phyloP scores from a whole-genome alignment of 2,797 vertebrate genomes.

The Gallirallus australis region DNA sequence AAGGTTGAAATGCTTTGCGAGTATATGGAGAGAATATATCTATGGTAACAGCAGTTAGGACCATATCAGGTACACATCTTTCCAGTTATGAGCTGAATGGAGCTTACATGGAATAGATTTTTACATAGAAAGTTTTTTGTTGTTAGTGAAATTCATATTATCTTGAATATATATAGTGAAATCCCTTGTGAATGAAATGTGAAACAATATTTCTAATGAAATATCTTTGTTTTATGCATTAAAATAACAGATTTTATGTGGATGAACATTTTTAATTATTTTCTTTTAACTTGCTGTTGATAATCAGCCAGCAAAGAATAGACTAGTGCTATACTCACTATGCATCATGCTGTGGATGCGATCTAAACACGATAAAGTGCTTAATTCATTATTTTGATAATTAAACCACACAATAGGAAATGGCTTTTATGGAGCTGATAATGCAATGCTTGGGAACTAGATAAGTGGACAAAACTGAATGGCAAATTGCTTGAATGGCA shows the following conservation, averaged over 20 bases:
- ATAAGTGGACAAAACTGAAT: not conserved
- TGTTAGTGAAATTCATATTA: not conserved
- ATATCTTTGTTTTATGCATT: not conserved
- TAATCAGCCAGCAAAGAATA: not conserved
- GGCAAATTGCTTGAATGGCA: not conserved
- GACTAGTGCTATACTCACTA: not conserved
- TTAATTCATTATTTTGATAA: not conserved
- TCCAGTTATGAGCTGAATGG: not conserved
- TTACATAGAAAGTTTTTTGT: not conserved
- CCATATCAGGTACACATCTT: not conserved
- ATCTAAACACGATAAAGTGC: not conserved
- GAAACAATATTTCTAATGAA: not conserved
- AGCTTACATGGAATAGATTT: not conserved
- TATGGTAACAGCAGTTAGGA: not conserved
- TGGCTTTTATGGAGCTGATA: not conserved
- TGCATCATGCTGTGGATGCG: not conserved
- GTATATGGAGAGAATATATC: not conserved
- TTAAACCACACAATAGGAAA: not conserved
- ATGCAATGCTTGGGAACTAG: not conserved
- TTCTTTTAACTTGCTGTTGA: not conserved
- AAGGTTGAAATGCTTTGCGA: not conserved
- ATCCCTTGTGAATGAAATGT: not conserved
- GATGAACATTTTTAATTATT: not conserved
- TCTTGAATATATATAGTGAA: not conserved
- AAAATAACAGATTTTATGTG: not conserved